Evolutionary conservation across 2,113 vertebrate genomes (phyloP), one percentile per base, ranked within the genome.

Genomic region (Cebus imitator): DNA sequence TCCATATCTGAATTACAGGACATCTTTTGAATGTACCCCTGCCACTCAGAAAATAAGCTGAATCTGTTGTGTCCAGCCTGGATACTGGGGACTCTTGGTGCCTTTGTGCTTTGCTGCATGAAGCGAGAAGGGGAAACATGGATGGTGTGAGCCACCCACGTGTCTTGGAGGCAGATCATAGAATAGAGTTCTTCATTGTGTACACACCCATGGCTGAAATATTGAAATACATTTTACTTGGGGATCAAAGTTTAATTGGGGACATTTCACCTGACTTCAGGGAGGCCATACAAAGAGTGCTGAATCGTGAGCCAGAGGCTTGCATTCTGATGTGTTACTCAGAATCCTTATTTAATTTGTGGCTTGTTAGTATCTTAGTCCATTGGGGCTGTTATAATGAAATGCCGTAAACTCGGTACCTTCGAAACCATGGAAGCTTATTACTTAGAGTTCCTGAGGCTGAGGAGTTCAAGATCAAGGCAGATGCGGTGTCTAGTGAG

Each of bases 321-420:
- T 75, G 27, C 1, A 10, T 85, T 91, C 76, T 78, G 21, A 35
- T 57, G 16, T 48, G 79, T 68, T 84, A 55, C 48, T 90, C 57
- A 80, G 81, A 90, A 95, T 90, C 48, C 55, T 52, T 88, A 30
- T 90, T 70, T 96, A 14, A 75, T 57, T 83, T 88, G 61, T 94
- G 32, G 64, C 9, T 2, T 80, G 23, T 17, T 83, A 12, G 4
- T 66, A 8, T 72, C 43, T 73, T 61, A 8, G 66, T 89, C 14
- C 17, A 37, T 72, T 66, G 17, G 7, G 25, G 58, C 5, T 52
- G 7, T 61, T 72, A 17, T 90, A 83, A 72, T 35, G 78, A 78
- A 85, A 52, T 70, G 8, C 25, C 8, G 9, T 32, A 72, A 50
- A 85, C 30, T 9, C 1, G 5, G 20, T 40, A 8, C 18, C 3